Base-by-base conservation (phyloP, 1,140 invertebrate species). In the Maniola jurtina region DNA sequence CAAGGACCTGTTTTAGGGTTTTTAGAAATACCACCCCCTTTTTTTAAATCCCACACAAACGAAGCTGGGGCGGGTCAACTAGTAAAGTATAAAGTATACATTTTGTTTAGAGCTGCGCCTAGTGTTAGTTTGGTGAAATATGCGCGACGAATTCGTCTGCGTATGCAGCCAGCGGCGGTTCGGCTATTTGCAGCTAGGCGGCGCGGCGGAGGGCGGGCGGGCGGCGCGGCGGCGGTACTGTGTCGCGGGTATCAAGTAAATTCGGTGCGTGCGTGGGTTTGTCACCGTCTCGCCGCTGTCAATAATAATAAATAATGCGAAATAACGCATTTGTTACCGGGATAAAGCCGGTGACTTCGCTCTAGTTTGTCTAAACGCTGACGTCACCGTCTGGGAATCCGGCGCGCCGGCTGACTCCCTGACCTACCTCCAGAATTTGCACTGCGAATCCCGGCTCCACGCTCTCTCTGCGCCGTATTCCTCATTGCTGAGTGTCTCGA, bases 331-430 rank as follows among this genome's bases (percentile, higher is more conserved):
- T 84, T 79, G 81, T 84, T 79, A 77, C 77, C 75, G 76, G 81
- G 80, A 85, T 83, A 79, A 77, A 77, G 79, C 68, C 76, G 76
- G 80, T 84, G 84, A 86, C 81, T 75, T 72, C 76, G 87, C 76
- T 86, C 82, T 87, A 88, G 84, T 89, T 88, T 88, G 83, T 88
- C 82, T 88, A 86, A 84, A 71, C 75, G 71, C 72, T 84, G 81
- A 90, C 88, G 88, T 90, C 88, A 88, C 69, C 65, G 86, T 89
- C 88, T 90, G 88, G 81, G 86, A 90, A 90, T 90, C 81, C 76
- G 82, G 79, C 78, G 76, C 78, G 80, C 74, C 68, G 72, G 54
- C 60, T 71, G 72, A 72, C 83, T 83, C 81, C 87, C 84, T 90
- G 87, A 90, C 86, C 87, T 90, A 90, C 87, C 85, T 83, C 80